Base-by-base conservation (phyloP, 2,797 vertebrate genomes). In the Premnoplex brunnescens region DNA sequence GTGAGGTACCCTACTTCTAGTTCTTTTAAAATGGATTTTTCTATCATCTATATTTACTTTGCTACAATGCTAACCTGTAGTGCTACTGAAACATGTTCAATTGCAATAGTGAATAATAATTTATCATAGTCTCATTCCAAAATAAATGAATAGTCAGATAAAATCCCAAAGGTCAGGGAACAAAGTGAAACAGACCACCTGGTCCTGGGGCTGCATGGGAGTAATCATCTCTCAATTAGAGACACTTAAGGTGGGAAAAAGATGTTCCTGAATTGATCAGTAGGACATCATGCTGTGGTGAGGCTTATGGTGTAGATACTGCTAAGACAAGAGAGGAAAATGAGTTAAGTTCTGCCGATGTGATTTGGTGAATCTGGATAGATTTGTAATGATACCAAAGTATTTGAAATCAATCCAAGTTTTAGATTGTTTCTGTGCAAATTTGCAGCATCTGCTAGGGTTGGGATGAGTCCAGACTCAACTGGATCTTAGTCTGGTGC, bases 341-440 rank as follows among this genome's bases (percentile, higher is more conserved):
- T 48, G 9, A 80, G 34, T 68, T 1, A 4, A 69, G 28, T 76
- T 73, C 67, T 88, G 43, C 48, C 67, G 79, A 39, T 12, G 14
- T 17, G 54, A 73, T 23, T 34, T 88, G 69, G 62, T 90, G 82
- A 81, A 69, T 84, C 56, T 91, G 77, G 52, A 49, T 49, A 67
- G 55, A 73, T 95, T 88, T 91, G 67, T 90, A 74, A 85, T 55
- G 55, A 52, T 71, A 60, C 66, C 44, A 82, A 76, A 79, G 55
- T 81, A 87, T 26, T 37, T 94, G 86, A 91, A 28, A 7, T 28
- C 34, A 76, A 7, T 81, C 90, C 88, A 88, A 73, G 15, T 73
- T 95, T 94, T 78, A 86, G 76, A 76, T 26, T 56, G 58, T 95
- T 95, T 95, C 73, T 93, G 67, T 92, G 93, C 81, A 88, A 96